phyloP scores from a whole-genome alignment of 2,888 invertebrate species.

The Linnaemya tessellans region DNA sequence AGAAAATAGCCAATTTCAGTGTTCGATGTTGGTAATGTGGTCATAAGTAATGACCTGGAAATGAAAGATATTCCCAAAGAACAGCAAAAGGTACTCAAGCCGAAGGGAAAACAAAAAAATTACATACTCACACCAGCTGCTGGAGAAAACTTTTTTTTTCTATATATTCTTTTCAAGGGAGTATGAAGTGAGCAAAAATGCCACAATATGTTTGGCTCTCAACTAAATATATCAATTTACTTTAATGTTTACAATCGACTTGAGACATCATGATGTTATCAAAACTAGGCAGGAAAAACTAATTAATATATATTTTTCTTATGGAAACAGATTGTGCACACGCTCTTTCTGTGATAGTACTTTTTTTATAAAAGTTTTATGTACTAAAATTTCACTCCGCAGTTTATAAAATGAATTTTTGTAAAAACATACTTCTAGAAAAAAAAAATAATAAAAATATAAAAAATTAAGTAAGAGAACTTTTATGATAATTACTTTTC shows the following conservation, averaged over 20 bases:
- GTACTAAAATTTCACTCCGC: no score
- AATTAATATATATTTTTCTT: no score
- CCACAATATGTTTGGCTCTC: not conserved
- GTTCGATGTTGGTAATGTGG: not conserved
- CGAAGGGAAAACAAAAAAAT: not conserved
- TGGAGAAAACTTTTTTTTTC: not conserved
- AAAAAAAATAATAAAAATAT: no score
- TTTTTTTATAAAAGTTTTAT: no score
- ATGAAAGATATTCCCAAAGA: not conserved
- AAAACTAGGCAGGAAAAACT: not conserved
- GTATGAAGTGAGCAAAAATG: not conserved
- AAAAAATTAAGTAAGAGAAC: no score
- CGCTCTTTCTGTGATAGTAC: no score
- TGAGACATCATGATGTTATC: not conserved
- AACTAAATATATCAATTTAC: not conserved
- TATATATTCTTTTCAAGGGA: not conserved
- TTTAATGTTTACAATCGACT: not conserved
- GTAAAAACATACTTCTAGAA: no score
- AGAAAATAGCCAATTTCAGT: not conserved
- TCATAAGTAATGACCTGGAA: not conserved
- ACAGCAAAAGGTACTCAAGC: not conserved
- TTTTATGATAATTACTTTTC: no score
- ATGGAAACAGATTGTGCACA: no score
- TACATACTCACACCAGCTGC: not conserved
- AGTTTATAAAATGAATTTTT: no score